Evolutionary conservation across 2,888 invertebrate genomes (phyloP), one percentile per base, ranked within the genome.

Genomic region (Caenorhabditis zanzibari): DNA sequence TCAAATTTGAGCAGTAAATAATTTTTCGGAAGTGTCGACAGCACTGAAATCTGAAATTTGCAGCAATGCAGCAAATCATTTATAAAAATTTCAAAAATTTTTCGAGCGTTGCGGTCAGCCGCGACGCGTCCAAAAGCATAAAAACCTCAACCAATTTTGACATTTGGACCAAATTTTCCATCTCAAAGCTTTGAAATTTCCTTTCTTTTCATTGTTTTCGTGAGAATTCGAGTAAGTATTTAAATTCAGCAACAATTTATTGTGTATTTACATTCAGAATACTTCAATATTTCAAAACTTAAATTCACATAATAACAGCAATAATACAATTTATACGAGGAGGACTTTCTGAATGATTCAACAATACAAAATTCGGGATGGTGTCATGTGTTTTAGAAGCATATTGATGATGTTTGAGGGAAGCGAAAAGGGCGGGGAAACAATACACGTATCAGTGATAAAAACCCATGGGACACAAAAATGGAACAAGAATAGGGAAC

Each of bases 371-470:
- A 47, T 32, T 19, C 5, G 38, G 14, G 22, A 24, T 28, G 28
- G 26, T 68, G 68, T 68, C 68, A 68, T 68, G 68, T 68, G 54
- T 54, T 52, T 68, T 68, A 68, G 52, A 68, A 68, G 68, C 68
- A 38, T 68, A 68, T 52, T 35, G 68, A 38, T 54, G 68, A 54
- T 52, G 54, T 9, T 22, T 22, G n/a, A 26, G 54, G 22, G 47
- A 64, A 76, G 32, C 6, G 12, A 38, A 38, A 12, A 10, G 38
- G 12, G 4, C 7, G 32, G 38, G 38, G 38, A 19, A 26, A n/a
- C 24, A 28, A 61, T 77, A 77, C 77, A 77, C 77, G 77, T 77
- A 77, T 77, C 71, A 77, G 47, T 61, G 69, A 77, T 71, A 54
- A 77, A n/a, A 77, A 77, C 77, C 71, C 77, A 71, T 77, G 61